A percentile compares a stretch with the other conserved stretches of the same genome.
Evolutionary conservation across 1,140 invertebrate species (phyloP).

Genomic region (Drosophila teissieri): DNA sequence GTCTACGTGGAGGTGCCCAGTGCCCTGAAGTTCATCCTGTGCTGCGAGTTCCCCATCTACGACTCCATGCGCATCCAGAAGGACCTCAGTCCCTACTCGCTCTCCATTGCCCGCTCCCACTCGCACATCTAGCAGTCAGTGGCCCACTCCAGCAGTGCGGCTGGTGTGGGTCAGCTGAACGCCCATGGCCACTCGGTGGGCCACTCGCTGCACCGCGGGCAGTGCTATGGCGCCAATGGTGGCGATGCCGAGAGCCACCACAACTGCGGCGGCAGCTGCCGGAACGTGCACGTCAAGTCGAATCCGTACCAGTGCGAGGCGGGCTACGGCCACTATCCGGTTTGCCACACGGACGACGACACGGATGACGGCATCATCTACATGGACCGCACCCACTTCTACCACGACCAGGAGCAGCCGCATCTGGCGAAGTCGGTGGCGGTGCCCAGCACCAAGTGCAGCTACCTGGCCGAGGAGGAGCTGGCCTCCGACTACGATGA

Average conservation of each 20-base stretch:
- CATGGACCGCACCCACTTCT: conserved; percentile 70
- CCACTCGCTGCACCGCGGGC: conserved; percentile 70
- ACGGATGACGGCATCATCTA: conserved; percentile 79
- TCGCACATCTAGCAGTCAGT: conserved; percentile 89
- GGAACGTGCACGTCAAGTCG: conserved; percentile 77
- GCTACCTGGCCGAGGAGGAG: conserved; percentile 71
- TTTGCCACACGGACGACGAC: conserved; percentile 66
- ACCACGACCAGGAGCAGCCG: conserved; percentile 23
- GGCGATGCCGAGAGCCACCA: conserved; percentile 77
- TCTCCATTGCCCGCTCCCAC: conserved; percentile 90
- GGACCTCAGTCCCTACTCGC: conserved; percentile 89
- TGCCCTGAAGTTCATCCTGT: conserved; percentile 92
- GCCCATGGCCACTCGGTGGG: conserved; percentile 25
- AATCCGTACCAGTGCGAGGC: conserved; percentile 81
- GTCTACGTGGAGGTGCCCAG: conserved; percentile 93
- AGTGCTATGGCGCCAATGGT: conserved; percentile 80
- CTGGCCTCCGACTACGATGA: conserved; percentile 78
- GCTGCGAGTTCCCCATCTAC: conserved; percentile 95
- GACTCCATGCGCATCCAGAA: conserved; percentile 89
- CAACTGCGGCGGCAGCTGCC: conserved; percentile 78
- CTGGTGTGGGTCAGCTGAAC: conserved; percentile 67
- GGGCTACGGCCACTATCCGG: conserved; percentile 74
- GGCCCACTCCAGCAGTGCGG: conserved; percentile 76
- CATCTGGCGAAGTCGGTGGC: conserved; percentile 9
- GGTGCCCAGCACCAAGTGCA: conserved; percentile 40